Conservation (phyloP, 2,888 invertebrate genomes). For the Fabriciana adippe region DNA sequence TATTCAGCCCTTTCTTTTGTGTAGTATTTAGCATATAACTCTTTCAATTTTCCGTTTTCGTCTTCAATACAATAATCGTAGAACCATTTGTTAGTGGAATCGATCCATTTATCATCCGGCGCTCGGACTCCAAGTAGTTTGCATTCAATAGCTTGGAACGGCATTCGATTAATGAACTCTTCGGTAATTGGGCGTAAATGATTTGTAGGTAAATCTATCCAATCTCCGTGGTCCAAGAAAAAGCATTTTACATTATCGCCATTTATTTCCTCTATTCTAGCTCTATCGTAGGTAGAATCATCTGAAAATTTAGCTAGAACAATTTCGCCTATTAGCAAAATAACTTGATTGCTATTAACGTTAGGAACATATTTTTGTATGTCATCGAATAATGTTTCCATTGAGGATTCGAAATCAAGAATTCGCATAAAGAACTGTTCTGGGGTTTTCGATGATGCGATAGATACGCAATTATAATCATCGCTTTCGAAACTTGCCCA, state of each 20-base stretch:
- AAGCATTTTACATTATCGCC: constrained; percentile 78
- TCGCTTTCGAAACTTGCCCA: constrained; percentile 79
- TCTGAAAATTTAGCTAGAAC: constrained; percentile 78
- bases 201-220: constrained; percentile 59
- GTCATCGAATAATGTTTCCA: constrained; percentile 62
- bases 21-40: constrained; percentile 68
- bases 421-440: constrained; percentile 76
- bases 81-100: constrained; percentile 77
- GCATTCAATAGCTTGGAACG: constrained; percentile 86
- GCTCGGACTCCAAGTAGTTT: constrained; percentile 79
- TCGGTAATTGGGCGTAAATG: constrained; percentile 76
- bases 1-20: constrained; percentile 60
- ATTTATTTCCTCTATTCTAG: constrained; percentile 63
- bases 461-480: constrained; percentile 64
- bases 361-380: constrained; percentile 61
- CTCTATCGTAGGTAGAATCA: constrained; percentile 68
- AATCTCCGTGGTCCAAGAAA: constrained; percentile 85
- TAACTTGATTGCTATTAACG: constrained; percentile 45
- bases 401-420: constrained; percentile 69
- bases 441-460: constrained; percentile 70
- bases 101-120: constrained; percentile 72
- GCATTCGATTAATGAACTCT: constrained; percentile 75
- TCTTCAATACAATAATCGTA: constrained; percentile 70
- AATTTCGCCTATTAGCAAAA: constrained; percentile 63
- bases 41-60: constrained; percentile 60